These are phyloP conservation scores for Vidua chalybeata DNA, from an alignment of 2,113 vertebrate species.

Conservation along the genomic window DNA sequence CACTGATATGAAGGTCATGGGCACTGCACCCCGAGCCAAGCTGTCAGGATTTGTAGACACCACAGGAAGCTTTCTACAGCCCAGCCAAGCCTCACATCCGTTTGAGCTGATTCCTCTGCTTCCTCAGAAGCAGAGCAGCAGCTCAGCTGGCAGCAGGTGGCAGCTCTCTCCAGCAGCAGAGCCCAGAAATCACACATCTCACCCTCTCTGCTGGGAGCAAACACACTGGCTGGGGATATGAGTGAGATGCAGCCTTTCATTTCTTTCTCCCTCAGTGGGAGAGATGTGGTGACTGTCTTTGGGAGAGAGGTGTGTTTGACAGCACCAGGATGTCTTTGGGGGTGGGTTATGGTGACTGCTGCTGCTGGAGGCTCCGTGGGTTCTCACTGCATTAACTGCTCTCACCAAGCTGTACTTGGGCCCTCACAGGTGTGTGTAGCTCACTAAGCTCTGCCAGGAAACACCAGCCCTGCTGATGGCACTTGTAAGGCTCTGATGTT, in stretches of 20 bases:
- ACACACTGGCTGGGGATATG: neutral
- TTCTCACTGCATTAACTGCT: neutral
- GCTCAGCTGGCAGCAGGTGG: neutral
- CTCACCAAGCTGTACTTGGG: neutral
- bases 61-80: neutral
- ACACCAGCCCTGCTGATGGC: neutral
- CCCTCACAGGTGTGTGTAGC: neutral
- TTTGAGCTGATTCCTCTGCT: neutral
- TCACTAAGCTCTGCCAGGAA: neutral
- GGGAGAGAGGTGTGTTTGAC: neutral
- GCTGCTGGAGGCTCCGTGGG: neutral
- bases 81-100: neutral
- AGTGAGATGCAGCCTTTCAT: neutral
- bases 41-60: neutral
- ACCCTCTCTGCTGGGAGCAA: neutral
- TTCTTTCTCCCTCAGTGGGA: neutral
- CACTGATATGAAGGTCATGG: neutral
- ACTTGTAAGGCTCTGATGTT: neutral
- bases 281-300: neutral
- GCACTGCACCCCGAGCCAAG: neutral
- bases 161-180: neutral
- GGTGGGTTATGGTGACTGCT: neutral
- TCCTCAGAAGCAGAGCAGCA: neutral
- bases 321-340: neutral
- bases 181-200: neutral